phyloP scores from a whole-genome alignment of 2,888 invertebrate genomes.

The Aplocera efformata region DNA sequence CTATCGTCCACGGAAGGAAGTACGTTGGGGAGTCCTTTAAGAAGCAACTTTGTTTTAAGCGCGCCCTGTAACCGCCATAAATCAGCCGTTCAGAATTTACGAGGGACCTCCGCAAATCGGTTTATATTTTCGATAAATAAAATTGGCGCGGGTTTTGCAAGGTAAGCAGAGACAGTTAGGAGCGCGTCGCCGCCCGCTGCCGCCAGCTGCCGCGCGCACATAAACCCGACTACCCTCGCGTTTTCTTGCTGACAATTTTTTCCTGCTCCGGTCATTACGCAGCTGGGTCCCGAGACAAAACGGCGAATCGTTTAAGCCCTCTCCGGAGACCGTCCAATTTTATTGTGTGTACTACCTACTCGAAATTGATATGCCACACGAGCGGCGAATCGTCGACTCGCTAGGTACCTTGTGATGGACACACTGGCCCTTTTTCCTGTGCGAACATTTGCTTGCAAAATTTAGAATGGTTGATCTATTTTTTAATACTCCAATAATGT shows the following conservation, averaged over 20 bases:
- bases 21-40: slow-evolving; percentile 60
- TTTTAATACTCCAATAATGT: too few relatives aligned
- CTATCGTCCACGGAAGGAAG: slow-evolving; percentile 40
- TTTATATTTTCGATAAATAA: slow-evolving; percentile 81
- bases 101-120: slow-evolving; percentile 78
- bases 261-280: slow-evolving; percentile 79
- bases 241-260: slow-evolving; percentile 81
- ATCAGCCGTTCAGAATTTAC: slow-evolving; percentile 76
- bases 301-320: slow-evolving; percentile 81
- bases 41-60: slow-evolving; percentile 72
- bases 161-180: slow-evolving; percentile 79
- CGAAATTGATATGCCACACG: slow-evolving; percentile 77
- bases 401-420: slow-evolving; percentile 52
- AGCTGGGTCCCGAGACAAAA: slow-evolving; percentile 80
- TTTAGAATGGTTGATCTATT: slow-evolving; percentile 36
- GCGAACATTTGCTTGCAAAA: slow-evolving; percentile 50
- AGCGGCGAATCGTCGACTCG: slow-evolving; percentile 54
- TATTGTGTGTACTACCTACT: slow-evolving; percentile 78
- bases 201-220: slow-evolving; percentile 72
- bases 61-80: slow-evolving; percentile 75
- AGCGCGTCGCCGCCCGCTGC: slow-evolving; percentile 61
- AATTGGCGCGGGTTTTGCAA: slow-evolving; percentile 80
- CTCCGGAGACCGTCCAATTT: slow-evolving; percentile 79
- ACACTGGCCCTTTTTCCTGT: slow-evolving; percentile 12
- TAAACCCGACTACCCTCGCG: slow-evolving; percentile 79